Evolutionary conservation across 2,113 vertebrate species (phyloP).

Genomic region (Oncorhynchus masou): DNA sequence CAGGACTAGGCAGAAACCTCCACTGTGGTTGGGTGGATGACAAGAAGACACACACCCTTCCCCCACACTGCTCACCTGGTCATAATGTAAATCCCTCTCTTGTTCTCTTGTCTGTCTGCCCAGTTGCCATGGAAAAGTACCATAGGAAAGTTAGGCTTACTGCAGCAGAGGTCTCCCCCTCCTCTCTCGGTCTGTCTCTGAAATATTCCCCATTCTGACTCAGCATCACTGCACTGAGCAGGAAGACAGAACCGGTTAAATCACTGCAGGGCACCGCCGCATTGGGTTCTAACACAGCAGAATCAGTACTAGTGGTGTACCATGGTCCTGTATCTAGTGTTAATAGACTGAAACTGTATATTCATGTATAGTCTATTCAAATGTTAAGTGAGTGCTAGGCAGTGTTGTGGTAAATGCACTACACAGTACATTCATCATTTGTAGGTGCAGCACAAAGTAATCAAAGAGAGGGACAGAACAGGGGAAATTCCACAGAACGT

Average conservation of each 20-base stretch:
- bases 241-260: conserved; percentile 21
- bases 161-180: conserved; percentile 1
- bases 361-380: conserved; percentile 17
- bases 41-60: not conserved
- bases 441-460: conserved; percentile 20
- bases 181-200: not conserved
- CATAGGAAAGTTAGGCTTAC: conserved; percentile 2
- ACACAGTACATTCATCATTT: conserved; percentile 37
- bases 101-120: not conserved
- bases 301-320: not conserved
- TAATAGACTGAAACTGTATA: too few relatives aligned
- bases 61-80: conserved; percentile 20
- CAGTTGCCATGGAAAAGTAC: conserved; percentile 32
- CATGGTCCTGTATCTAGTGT: too few relatives aligned
- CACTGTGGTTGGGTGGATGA: not conserved
- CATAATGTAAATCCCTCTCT: not conserved
- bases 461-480: not conserved
- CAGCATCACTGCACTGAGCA: not conserved
- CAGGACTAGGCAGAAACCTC: not conserved
- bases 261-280: conserved; percentile 5
- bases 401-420: conserved; percentile 6
- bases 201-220: not conserved
- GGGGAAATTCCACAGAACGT: not conserved
- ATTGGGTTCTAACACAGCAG: not conserved
- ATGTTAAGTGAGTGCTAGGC: conserved; percentile 1